Conservation (phyloP, 2,797 vertebrate genomes). For the Gymnopithys bicolor region DNA sequence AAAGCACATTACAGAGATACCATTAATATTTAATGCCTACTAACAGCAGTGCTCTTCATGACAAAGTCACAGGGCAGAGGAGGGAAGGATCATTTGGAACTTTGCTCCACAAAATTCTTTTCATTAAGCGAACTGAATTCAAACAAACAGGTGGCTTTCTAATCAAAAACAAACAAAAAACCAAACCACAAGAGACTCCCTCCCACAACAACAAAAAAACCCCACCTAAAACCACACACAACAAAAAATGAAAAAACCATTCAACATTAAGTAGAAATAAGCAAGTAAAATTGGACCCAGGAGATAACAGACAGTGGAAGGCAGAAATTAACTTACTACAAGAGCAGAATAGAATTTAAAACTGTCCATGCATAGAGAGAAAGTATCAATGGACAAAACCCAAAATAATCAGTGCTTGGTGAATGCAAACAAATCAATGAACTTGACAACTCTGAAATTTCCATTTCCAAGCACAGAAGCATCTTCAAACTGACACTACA, state of each 20-base stretch:
- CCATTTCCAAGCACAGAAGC: background rate
- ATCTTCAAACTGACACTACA: background rate
- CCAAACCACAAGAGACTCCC: background rate
- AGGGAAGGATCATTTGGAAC: background rate
- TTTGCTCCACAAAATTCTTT: conserved; percentile 10
- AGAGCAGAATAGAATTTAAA: background rate
- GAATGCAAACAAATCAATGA: background rate
- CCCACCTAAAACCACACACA: rapidly evolving
- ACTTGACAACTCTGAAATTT: background rate
- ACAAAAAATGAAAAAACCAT: background rate
- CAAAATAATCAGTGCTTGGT: background rate
- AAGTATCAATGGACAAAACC: background rate
- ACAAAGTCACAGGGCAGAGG: background rate
- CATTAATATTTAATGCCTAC: conserved; percentile 74
- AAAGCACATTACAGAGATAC: conserved; percentile 67
- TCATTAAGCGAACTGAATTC: conserved; percentile 8
- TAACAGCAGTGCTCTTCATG: conserved; percentile 37
- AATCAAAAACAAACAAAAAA: background rate
- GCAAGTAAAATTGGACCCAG: background rate
- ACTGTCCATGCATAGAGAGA: background rate
- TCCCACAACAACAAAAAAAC: background rate
- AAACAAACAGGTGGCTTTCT: background rate
- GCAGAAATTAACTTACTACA: background rate
- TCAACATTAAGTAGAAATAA: background rate
- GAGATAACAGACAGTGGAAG: background rate